A percentile compares a stretch with the other conserved stretches of the same genome.
Evolutionary conservation across 2,113 vertebrate species (phyloP).

Genomic region (Manacus vitellinus): DNA sequence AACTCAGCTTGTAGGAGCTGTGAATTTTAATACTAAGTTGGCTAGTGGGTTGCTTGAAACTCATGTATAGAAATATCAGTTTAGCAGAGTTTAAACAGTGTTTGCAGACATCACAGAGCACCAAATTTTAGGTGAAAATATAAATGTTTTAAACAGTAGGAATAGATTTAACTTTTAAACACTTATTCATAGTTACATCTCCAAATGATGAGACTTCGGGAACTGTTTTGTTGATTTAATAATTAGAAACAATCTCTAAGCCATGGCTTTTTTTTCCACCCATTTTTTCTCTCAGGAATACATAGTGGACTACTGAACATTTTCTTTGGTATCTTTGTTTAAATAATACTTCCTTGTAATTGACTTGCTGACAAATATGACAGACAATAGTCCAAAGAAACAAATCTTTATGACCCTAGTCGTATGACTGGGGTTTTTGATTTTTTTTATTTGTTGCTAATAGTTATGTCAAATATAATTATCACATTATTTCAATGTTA

Average conservation of each 20-base stretch:
- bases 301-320: background rate
- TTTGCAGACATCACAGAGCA: background rate
- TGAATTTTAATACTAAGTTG: background rate
- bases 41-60: background rate
- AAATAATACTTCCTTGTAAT: background rate
- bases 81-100: background rate
- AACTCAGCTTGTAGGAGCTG: background rate
- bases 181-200: background rate
- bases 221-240: background rate
- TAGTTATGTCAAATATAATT: background rate
- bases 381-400: background rate
- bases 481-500: background rate
- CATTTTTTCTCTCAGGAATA: background rate
- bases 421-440: fast-evolving
- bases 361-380: background rate
- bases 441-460: background rate
- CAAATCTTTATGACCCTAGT: background rate
- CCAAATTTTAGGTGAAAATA: background rate
- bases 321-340: background rate
- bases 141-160: background rate
- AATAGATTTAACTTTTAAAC: background rate
- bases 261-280: fast-evolving
- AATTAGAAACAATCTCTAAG: background rate
- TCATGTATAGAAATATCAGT: background rate
- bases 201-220: background rate